These are phyloP conservation scores for Morpho achilles DNA, from an alignment of 2,888 invertebrate genomes.

Conservation along the genomic window DNA sequence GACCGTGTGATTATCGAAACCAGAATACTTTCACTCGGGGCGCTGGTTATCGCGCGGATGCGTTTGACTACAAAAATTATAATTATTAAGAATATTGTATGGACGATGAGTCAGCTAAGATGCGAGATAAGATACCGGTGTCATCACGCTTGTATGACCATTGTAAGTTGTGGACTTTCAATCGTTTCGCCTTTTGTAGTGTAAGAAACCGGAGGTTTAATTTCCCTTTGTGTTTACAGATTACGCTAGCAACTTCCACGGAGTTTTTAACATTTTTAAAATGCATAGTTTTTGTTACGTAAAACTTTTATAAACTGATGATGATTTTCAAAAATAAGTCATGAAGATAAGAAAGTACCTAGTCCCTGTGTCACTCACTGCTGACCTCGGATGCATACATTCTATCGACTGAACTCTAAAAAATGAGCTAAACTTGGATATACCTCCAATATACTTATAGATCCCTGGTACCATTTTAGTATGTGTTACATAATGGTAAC, in stretches of 20 bases:
- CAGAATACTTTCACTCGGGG: conserved; percentile 72
- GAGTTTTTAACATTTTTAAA: conserved; percentile 3
- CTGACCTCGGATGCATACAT: no score
- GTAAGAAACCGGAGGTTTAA: conserved; percentile 58
- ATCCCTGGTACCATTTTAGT: no score
- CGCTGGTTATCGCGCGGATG: conserved; percentile 56
- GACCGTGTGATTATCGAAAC: conserved; percentile 61
- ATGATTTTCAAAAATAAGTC: no score
- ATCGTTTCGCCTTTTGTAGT: conserved; percentile 48
- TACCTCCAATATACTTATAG: no score
- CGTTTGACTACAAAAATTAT: conserved; percentile 66
- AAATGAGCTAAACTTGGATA: no score
- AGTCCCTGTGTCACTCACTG: no score
- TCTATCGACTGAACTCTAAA: no score
- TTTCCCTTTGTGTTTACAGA: conserved; percentile 54
- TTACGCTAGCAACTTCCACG: conserved; percentile 44
- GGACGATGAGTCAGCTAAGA: conserved; percentile 65
- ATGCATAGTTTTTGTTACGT: neutral
- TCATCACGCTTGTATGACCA: conserved; percentile 51
- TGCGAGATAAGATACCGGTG: conserved; percentile 60
- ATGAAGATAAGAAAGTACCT: no score
- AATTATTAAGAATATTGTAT: conserved; percentile 70
- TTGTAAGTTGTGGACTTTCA: conserved; percentile 66
- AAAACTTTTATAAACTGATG: no score
- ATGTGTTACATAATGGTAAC: no score